phyloP scores from a whole-genome alignment of 2,797 vertebrate genomes.

The Melanotaenia boesemani region DNA sequence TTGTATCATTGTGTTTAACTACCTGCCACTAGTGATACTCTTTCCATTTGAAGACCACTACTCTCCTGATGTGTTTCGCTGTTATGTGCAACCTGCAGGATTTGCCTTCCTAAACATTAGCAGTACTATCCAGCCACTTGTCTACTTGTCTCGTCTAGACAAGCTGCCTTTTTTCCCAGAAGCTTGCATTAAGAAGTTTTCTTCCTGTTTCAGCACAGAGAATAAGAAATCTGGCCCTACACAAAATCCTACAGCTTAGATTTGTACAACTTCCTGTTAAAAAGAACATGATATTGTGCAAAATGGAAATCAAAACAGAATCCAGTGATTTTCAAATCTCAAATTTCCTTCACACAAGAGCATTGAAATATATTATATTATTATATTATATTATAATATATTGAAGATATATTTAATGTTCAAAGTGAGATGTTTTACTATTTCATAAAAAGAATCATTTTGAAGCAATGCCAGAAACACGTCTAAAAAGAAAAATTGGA shows the following conservation, averaged over 20 bases:
- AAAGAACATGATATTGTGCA: neutral
- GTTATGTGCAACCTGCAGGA: constrained; percentile 80
- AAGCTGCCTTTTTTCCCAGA: constrained; percentile 77
- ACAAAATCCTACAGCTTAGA: constrained; percentile 25
- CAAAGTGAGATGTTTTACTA: no score
- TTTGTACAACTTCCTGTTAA: neutral
- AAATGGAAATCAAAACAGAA: neutral
- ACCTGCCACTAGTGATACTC: constrained; percentile 80
- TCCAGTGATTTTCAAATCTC: no score
- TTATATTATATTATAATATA: no score
- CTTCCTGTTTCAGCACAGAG: constrained; percentile 14
- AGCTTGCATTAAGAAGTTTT: constrained; percentile 54
- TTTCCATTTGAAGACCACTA: constrained; percentile 84
- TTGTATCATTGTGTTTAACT: constrained; percentile 80
- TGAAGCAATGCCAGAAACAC: no score
- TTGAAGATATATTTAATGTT: no score
- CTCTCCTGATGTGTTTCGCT: constrained; percentile 72
- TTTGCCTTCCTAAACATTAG: constrained; percentile 84
- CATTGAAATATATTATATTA: no score
- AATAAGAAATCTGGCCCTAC: constrained; percentile 21
- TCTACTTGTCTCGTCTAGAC: constrained; percentile 81
- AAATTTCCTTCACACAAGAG: no score
- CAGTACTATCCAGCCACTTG: constrained; percentile 83
- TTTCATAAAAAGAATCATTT: no score
- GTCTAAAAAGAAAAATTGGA: no score